phyloP scores from a whole-genome alignment of 2,888 invertebrate species.

The Aethes cnicana region DNA sequence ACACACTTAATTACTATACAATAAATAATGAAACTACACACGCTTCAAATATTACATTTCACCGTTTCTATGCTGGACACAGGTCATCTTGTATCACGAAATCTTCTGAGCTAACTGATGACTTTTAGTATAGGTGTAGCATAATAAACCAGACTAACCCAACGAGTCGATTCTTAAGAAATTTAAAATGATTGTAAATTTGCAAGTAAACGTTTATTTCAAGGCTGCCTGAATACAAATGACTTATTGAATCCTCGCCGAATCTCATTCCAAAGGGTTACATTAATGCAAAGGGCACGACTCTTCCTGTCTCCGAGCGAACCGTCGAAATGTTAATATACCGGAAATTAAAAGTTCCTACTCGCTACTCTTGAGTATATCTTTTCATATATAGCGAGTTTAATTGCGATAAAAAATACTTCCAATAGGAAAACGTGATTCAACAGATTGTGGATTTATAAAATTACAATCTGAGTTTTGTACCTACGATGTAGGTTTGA shows the following conservation, averaged over 20 bases:
- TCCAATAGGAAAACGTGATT: background rate
- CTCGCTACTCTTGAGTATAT: slow-evolving; percentile 68
- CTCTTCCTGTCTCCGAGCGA: slow-evolving; percentile 58
- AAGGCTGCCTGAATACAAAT: slow-evolving; percentile 4
- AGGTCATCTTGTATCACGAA: no score
- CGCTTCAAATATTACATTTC: no score
- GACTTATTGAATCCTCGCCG: slow-evolving; percentile 31
- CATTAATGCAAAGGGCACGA: slow-evolving; percentile 64
- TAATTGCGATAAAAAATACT: slow-evolving; percentile 12
- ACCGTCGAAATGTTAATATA: slow-evolving; percentile 75
- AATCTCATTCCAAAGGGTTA: slow-evolving; percentile 45
- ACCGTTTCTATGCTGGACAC: no score
- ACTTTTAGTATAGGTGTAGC: no score
- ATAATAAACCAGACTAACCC: no score
- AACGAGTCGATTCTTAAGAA: no score
- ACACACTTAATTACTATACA: no score
- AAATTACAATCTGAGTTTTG: background rate
- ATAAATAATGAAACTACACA: no score
- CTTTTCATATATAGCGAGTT: slow-evolving; percentile 42
- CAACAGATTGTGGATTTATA: background rate
- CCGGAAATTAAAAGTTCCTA: slow-evolving; percentile 81
- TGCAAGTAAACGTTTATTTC: no score
- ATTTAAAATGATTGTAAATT: no score
- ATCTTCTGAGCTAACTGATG: no score
- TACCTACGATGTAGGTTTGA: background rate